phyloP scores from a whole-genome alignment of 1,140 invertebrate species.

The Steinernema khuongi region DNA sequence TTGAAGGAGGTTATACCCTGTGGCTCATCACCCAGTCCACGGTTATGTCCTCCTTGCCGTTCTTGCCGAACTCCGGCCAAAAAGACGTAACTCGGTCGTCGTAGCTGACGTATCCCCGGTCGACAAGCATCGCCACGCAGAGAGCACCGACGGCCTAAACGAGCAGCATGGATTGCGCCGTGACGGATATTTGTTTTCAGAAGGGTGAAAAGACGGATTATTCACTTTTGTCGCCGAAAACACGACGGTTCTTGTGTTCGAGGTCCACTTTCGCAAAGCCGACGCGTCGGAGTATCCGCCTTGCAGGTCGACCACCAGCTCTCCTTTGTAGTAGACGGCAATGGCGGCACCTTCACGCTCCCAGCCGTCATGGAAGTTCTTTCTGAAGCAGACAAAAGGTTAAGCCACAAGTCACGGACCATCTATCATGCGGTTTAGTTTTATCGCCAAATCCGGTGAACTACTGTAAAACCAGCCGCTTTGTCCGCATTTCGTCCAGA shows the following conservation, averaged over 20 bases:
- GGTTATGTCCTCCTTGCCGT: conserved; percentile 60
- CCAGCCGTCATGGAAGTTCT: conserved; percentile 54
- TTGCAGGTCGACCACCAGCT: conserved; percentile 51
- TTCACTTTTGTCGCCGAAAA: conserved; percentile 15
- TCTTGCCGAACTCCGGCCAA: conserved; percentile 60
- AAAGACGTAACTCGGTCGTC: conserved; percentile 53
- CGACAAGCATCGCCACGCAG: conserved; percentile 53
- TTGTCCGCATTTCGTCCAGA: too few relatives aligned
- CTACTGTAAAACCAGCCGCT: too few relatives aligned
- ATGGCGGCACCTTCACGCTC: conserved; percentile 53
- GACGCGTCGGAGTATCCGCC: conserved; percentile 9
- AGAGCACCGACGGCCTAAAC: conserved; percentile 56
- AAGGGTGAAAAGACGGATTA: neutral
- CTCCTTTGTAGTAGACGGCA: conserved; percentile 48
- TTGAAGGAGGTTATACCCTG: conserved; percentile 44
- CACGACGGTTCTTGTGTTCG: conserved; percentile 1
- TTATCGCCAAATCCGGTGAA: too few relatives aligned
- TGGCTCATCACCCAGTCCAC: conserved; percentile 59
- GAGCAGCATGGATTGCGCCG: conserved; percentile 17
- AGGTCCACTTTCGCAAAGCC: neutral
- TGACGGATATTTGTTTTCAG: neutral
- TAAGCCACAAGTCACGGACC: too few relatives aligned
- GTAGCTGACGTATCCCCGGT: conserved; percentile 56
- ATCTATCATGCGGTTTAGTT: too few relatives aligned
- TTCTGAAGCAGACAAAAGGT: conserved; percentile 30